phyloP scores from a whole-genome alignment of 2,113 vertebrate species.

The Capra hircus region DNA sequence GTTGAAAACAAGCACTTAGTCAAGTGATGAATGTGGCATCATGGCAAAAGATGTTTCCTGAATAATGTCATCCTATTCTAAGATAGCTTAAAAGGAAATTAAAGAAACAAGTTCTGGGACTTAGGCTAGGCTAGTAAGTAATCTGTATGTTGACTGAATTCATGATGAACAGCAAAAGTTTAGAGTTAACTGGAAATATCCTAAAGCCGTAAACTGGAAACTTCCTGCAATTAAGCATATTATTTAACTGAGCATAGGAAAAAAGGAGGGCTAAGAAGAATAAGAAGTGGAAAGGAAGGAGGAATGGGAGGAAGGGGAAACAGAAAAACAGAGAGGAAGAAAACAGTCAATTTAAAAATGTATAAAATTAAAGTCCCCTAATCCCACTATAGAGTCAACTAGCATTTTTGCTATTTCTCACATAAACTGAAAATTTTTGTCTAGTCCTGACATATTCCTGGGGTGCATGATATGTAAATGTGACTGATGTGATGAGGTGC shows the following conservation, averaged over 20 bases:
- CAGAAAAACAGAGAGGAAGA: background rate
- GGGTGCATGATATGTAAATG: background rate
- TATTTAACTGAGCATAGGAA: background rate
- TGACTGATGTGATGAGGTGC: background rate
- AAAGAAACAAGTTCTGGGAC: background rate
- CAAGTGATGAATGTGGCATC: background rate
- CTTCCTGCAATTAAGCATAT: background rate
- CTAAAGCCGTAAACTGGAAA: background rate
- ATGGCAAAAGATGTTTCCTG: background rate
- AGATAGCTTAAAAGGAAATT: background rate
- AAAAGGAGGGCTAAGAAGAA: background rate
- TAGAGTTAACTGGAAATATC: background rate
- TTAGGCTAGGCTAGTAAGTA: background rate
- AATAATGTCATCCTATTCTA: background rate
- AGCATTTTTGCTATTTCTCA: background rate
- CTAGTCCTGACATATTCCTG: background rate
- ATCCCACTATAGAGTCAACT: background rate
- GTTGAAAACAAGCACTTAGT: constrained; percentile 19
- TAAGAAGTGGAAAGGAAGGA: background rate
- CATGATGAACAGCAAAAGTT: background rate
- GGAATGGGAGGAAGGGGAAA: accelerated
- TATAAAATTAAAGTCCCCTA: background rate
- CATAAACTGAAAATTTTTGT: background rate
- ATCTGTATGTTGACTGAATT: background rate
- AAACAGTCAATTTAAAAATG: background rate